Conservation (phyloP, 2,888 invertebrate species). For the Synanthedon formicaeformis region DNA sequence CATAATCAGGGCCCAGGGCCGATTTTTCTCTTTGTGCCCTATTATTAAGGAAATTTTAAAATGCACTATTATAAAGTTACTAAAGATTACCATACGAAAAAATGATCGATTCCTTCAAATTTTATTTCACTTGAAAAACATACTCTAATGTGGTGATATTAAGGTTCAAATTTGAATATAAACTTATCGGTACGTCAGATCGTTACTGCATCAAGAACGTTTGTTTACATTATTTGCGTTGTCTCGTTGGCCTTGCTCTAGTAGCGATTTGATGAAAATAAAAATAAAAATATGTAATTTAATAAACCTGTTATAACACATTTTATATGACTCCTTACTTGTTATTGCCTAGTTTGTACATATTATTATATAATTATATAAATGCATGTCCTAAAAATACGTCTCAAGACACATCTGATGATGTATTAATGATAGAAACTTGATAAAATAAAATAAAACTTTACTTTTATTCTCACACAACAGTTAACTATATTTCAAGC, state of each 20-base stretch:
- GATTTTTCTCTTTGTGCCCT: too few species aligned
- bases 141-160: too few species aligned
- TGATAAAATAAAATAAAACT: not conserved
- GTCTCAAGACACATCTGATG: not conserved
- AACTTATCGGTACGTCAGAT: not conserved
- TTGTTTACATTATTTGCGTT: too few species aligned
- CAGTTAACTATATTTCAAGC: not conserved
- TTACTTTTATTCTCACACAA: not conserved
- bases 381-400: not conserved
- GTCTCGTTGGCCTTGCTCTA: not conserved
- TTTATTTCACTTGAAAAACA: too few species aligned
- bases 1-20: too few species aligned
- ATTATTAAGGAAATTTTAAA: too few species aligned
- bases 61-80: too few species aligned
- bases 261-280: constrained; percentile 7
- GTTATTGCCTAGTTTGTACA: constrained; percentile 20
- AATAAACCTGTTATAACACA: constrained; percentile 21
- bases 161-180: too few species aligned
- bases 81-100: too few species aligned
- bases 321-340: constrained; percentile 20
- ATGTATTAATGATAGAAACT: not conserved
- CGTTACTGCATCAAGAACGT: not conserved
- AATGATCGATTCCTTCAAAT: too few species aligned
- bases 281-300: constrained; percentile 26
- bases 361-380: constrained; percentile 2